Evolutionary conservation across 2,113 vertebrate species (phyloP).

Genomic region (Meles meles): DNA sequence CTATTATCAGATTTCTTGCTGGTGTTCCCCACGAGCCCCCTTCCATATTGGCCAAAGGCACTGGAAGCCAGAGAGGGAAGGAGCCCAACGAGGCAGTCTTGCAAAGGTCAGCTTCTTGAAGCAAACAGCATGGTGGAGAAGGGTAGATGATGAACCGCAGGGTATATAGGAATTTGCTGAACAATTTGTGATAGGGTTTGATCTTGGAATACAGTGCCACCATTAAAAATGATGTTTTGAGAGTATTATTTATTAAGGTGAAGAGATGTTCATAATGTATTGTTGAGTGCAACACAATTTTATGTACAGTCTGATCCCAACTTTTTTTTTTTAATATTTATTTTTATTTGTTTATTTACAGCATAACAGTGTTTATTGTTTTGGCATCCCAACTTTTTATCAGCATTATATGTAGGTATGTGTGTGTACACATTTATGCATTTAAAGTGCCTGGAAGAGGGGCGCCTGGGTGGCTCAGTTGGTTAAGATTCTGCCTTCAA

Average conservation of each 20-base stretch:
- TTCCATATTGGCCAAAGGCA: neutral
- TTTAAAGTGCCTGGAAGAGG: neutral
- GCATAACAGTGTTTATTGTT: no score
- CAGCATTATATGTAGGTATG: neutral
- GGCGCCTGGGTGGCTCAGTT: neutral
- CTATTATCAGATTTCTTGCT: neutral
- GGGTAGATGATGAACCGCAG: neutral
- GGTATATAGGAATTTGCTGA: neutral
- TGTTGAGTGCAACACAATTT: neutral
- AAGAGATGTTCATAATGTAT: neutral
- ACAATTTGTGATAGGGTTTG: neutral
- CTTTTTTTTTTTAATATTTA: no score
- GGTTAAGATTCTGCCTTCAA: neutral
- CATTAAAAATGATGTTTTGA: neutral
- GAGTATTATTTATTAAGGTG: neutral
- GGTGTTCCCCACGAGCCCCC: neutral
- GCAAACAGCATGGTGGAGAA: neutral
- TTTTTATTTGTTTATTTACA: no score
- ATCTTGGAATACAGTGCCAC: neutral
- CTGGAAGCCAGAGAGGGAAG: neutral
- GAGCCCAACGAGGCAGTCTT: neutral
- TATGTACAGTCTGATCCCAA: neutral
- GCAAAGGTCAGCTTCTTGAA: neutral
- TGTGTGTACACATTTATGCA: neutral
- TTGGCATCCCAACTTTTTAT: neutral